Base-by-base conservation (phyloP, 2,113 vertebrate species). In the Anolis sagrei region DNA sequence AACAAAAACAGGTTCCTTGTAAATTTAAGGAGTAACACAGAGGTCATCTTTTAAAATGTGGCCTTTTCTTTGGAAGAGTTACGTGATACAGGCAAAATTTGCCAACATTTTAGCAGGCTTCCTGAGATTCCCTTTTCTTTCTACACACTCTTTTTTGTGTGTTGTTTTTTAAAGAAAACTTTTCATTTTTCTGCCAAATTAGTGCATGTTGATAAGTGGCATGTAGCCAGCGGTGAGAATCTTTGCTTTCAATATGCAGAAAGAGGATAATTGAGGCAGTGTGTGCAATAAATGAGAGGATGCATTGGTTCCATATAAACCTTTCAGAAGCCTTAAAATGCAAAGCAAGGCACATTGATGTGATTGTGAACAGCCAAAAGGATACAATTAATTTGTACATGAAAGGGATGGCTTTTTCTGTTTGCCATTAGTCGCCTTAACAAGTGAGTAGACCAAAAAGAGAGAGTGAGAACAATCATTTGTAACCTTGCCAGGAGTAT, bases 361-460 rank as follows among this genome's bases (percentile, higher is more conserved):
- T 90, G 90, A 93, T 95, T 94, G 89, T 90, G 90, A 93, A 95
- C 90, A 95, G 93, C 92, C 54, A 95, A 95, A 94, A 92, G 91
- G 94, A 95, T 94, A 90, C 90, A 93, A 93, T 96, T 95, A 96
- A 94, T 96, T 96, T 95, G 90, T 92, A 91, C 92, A 95, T 94
- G 93, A 93, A 96, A 96, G 91, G 90, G 84, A 91, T 82, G 81
- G 89, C 85, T 88, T 93, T 93, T 92, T 44, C 93, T 95, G 90
- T 95, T 93, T 92, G 81, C 93, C 90, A 94, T 96, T 97, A 96
- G 94, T 93, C 90, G 95, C 89, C 85, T 39, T 94, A 94, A 93
- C 92, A 93, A 91, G 89, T 90, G 91, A 92, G 90, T 91, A 95
- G 88, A 91, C 83, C 91, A 92, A 81, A 94, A 91, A 91, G 92